phyloP scores from a whole-genome alignment of 2,797 vertebrate species.

The Cossypha heuglini region DNA sequence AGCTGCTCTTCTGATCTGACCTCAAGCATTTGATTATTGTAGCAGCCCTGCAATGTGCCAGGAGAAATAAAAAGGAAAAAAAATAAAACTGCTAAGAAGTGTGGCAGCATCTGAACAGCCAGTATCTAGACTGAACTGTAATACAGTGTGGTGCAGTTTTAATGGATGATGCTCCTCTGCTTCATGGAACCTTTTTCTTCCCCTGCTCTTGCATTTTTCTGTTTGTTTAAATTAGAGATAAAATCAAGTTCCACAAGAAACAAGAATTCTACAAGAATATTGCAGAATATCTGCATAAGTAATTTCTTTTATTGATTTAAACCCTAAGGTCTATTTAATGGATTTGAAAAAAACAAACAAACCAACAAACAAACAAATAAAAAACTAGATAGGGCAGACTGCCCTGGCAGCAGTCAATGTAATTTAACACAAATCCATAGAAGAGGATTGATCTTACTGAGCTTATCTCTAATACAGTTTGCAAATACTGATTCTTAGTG shows the following conservation, averaged over 20 bases:
- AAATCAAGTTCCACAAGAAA: background rate
- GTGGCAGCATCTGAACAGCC: background rate
- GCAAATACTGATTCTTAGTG: background rate
- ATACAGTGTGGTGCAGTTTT: background rate
- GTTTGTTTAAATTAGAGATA: background rate
- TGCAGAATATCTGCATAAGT: background rate
- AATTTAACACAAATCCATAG: conserved; percentile 35
- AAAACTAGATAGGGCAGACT: background rate
- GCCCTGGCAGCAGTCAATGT: background rate
- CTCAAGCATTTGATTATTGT: background rate
- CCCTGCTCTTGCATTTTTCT: background rate
- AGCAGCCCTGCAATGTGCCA: background rate
- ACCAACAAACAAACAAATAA: background rate
- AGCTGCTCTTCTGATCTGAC: background rate
- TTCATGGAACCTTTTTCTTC: background rate
- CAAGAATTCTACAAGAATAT: background rate
- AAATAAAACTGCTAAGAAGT: rapidly evolving
- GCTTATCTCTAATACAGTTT: conserved; percentile 14
- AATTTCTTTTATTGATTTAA: conserved; percentile 39
- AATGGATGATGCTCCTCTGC: background rate
- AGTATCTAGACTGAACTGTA: background rate
- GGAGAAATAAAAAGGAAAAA: background rate
- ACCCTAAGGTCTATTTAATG: background rate
- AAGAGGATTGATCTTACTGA: conserved; percentile 14
- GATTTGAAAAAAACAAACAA: background rate